A percentile compares a stretch with the other conserved stretches of the same genome.
Conservation (phyloP, 1,140 invertebrate species). For the Conus betulinus region DNA sequence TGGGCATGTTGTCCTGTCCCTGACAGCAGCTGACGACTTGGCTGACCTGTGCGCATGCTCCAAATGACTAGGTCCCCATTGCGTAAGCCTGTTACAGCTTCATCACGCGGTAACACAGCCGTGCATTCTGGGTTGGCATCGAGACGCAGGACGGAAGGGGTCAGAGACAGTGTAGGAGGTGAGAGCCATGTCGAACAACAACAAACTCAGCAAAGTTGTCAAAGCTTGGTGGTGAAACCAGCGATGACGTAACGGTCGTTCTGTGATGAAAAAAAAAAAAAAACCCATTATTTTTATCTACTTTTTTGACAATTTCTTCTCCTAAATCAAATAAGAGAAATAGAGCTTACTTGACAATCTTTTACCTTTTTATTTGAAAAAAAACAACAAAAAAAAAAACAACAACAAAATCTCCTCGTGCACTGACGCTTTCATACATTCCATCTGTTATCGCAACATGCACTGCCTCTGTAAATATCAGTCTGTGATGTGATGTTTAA, state of each 20-base stretch:
- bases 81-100: constrained; percentile 73
- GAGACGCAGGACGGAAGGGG: constrained; percentile 66
- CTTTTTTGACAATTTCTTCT: no score
- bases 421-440: no score
- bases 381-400: no score
- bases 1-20: constrained; percentile 67
- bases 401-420: no score
- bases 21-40: constrained; percentile 65
- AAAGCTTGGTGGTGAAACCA: constrained; percentile 72
- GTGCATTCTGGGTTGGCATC: constrained; percentile 73
- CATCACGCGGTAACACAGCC: constrained; percentile 71
- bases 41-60: constrained; percentile 70
- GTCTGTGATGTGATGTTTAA: no score
- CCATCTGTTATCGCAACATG: no score
- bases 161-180: constrained; percentile 67
- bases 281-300: no score
- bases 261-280: constrained; percentile 32
- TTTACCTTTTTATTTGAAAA: no score
- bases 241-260: constrained; percentile 71
- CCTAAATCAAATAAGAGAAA: no score
- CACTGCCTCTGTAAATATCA: no score
- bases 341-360: no score
- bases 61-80: constrained; percentile 74
- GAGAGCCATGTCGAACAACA: constrained; percentile 72
- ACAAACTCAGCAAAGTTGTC: constrained; percentile 74